Evolutionary conservation across 2,113 vertebrate species (phyloP).

Genomic region (Fulica atra): DNA sequence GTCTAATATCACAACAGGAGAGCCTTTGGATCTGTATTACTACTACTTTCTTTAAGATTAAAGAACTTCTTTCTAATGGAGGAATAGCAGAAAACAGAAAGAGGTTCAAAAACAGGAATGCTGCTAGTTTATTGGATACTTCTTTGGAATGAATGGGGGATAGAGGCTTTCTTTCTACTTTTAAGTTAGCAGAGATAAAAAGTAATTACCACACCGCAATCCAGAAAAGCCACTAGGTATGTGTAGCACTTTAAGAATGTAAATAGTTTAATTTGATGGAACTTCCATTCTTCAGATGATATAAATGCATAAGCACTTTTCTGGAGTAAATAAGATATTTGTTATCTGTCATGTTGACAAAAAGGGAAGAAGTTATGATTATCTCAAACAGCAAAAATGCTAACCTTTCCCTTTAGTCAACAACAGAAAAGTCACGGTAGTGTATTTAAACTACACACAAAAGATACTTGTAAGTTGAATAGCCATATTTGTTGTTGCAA

Average conservation of each 20-base stretch:
- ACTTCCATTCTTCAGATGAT: slow-evolving; percentile 3
- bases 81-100: background rate
- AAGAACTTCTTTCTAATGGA: background rate
- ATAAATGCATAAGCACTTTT: background rate
- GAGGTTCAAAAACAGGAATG: background rate
- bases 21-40: background rate
- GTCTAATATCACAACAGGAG: background rate
- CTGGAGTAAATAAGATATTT: background rate
- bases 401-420: background rate
- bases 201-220: background rate
- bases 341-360: background rate
- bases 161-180: background rate
- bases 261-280: slow-evolving; percentile 1
- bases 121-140: background rate
- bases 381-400: background rate
- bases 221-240: background rate
- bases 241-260: background rate
- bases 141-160: background rate
- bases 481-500: background rate
- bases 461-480: background rate
- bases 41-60: background rate
- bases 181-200: background rate
- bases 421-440: background rate
- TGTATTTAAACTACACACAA: background rate
- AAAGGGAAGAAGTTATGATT: background rate